A percentile compares a stretch with the other conserved stretches of the same genome.
phyloP scores from a whole-genome alignment of 2,888 invertebrate species.

The Diarsia rubi region DNA sequence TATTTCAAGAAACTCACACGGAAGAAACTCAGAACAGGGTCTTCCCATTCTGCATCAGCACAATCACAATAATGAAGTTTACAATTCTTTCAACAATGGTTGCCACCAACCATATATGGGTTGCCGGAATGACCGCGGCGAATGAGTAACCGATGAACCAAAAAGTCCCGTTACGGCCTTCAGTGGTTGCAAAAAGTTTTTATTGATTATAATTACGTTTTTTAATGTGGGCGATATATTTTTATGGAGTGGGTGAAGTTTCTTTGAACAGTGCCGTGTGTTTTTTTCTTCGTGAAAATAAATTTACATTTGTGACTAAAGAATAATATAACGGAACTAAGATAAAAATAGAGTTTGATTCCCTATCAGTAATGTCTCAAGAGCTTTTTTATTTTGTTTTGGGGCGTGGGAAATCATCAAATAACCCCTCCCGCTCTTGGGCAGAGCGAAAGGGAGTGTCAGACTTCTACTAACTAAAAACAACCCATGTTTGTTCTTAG shows the following conservation, averaged over 20 bases:
- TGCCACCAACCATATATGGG: conserved; percentile 37
- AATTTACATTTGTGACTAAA: background rate
- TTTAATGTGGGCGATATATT: conserved; percentile 35
- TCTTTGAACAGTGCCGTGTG: conserved; percentile 14
- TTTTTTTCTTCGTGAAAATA: background rate
- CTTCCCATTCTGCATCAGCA: background rate
- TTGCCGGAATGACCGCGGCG: conserved; percentile 13
- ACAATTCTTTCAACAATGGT: conserved; percentile 44
- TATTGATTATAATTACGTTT: conserved; percentile 43
- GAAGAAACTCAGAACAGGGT: background rate
- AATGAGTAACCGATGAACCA: conserved; percentile 47
- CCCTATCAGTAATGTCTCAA: background rate
- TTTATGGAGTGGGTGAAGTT: conserved; percentile 34
- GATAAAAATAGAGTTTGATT: background rate
- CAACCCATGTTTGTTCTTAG: no score
- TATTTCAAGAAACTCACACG: background rate
- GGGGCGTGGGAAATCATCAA: no score
- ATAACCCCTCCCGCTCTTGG: no score
- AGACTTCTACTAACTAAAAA: no score
- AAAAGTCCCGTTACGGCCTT: conserved; percentile 40
- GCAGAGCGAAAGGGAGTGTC: no score
- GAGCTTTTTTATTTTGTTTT: no score
- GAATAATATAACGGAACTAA: conserved; percentile 1
- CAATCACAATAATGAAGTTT: conserved; percentile 15
- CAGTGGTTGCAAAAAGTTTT: conserved; percentile 41